These are phyloP conservation scores for Solenopsis invicta DNA, from an alignment of 1,140 invertebrate species.

Conservation along the genomic window DNA sequence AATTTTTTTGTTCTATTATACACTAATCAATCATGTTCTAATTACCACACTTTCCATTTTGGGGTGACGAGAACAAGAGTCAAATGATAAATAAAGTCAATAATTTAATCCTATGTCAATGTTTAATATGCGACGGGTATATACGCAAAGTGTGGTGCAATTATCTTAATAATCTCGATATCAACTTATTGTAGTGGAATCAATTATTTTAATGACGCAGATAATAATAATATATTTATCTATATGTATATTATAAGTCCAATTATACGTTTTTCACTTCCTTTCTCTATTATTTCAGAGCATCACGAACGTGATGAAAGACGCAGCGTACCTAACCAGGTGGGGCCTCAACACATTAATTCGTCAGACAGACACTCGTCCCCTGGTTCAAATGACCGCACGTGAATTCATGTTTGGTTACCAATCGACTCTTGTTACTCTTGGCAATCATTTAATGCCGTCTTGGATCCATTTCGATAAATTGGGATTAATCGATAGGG, in stretches of 20 bases:
- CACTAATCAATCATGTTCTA: neutral
- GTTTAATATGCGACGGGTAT: neutral
- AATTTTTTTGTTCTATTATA: neutral
- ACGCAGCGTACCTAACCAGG: constrained; percentile 89
- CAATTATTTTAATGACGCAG: neutral
- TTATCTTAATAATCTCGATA: neutral
- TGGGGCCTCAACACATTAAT: constrained; percentile 91
- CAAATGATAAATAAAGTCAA: neutral
- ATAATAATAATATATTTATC: constrained; percentile 13
- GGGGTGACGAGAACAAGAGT: neutral
- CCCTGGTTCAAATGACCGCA: constrained; percentile 92
- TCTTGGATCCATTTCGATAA: constrained; percentile 94
- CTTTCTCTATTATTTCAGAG: constrained; percentile 87
- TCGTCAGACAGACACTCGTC: constrained; percentile 89
- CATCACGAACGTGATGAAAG: constrained; percentile 91
- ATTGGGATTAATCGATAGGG: constrained; percentile 93
- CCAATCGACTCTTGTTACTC: constrained; percentile 90
- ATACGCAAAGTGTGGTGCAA: neutral
- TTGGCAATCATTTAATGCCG: constrained; percentile 92
- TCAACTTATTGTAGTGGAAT: constrained; percentile 2
- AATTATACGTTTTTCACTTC: neutral
- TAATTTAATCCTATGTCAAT: neutral
- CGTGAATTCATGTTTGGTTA: constrained; percentile 95
- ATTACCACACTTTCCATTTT: neutral
- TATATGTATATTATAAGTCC: neutral